Base-by-base conservation (phyloP, 1,140 invertebrate genomes). In the Apocrypta bakeri region DNA sequence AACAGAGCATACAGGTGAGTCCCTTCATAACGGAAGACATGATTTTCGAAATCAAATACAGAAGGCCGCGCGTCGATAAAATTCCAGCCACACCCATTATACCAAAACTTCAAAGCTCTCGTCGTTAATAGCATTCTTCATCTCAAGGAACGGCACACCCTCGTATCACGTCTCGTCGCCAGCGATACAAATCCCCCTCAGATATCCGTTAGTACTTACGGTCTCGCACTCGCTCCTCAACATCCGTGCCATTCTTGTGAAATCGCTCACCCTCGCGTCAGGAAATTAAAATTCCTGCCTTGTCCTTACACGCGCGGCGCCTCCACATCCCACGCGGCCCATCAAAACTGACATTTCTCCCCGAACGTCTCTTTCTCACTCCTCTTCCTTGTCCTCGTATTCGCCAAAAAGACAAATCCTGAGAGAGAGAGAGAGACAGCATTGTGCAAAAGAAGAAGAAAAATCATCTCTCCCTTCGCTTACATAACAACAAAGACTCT, bases 201-300 rank as follows among this genome's bases (percentile, higher is more conserved):
- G 33, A 37, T 14, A 63, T 25, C 61, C 12, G 25, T 9, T 66
- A 66, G 17, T n/a, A 66, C 63, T 14, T 37, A 14, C 21, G 21
- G 21, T 77, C 21, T 17, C n/a, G 37, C 21, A 25, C 33, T 66
- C 40, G 29, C 64, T 40, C 24, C 31, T 68, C 42, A 24, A 56
- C 27, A 71, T 31, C 40, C 17, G 40, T 24, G 56, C 71, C 14
- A 79, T 71, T 29, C 68, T 64, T 56, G 14, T 80, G 79, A 80
- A 80, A 75, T 77, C 81, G 48, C 74, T 82, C 63, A 77, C 77
- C 66, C 74, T 56, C 48, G 48, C 48, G 24, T 6, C 63, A 56
- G 29, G 31, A 74, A 83, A 83, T 83, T 78, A 83, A 83, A 83
- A 83, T 79, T 83, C 81, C 69, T 61, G 21, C 24, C 56, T 83